Base-by-base conservation (phyloP, 2,113 vertebrate species). In the Indicator maculatus region DNA sequence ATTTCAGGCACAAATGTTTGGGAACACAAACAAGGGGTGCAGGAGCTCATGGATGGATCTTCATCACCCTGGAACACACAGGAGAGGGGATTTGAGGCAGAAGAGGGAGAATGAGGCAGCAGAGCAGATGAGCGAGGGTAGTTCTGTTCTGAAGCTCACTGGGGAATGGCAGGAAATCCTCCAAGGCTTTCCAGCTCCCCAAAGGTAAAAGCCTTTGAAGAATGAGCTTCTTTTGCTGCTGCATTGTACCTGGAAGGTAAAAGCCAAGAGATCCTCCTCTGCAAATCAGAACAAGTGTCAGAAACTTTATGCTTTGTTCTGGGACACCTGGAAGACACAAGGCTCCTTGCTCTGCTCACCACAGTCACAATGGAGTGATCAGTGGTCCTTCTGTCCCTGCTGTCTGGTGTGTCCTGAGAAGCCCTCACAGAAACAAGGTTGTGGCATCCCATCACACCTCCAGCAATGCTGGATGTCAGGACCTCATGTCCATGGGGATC, bases 21-120 rank as follows among this genome's bases (percentile, higher is more conserved):
- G 6, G 71, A 52, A 6, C 2, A 1, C 27, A 33, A 41, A n/a
- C 0, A 4, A 31, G 52, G 31, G 73, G 27, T 0, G 4, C 16
- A 9, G 59, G 78, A 50, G 45, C 30, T 17, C 0, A 2, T 24
- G 28, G 20, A 11, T 1, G 14, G 45, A 81, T 47, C 70, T 28
- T 63, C 14, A 0, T 41, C 66, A 56, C 17, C 58, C 53, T 1
- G 1, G 53, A 30, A 2, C 16, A 0, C 0, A 2, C 2, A 0
- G 45, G 24, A 55, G 12, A 55, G 27, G 28, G 18, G 66, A 2
- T 10, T 11, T 41, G 39, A 41, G 39, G 39, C 39, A 41, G 39
- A 13, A 41, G 39, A 41, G 53, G 28, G 18, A 50, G 28, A 16
- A 44, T 5, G 38, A 36, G 36, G 50, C 23, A 23, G 23, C 53